Base-by-base conservation (phyloP, 2,888 invertebrate genomes). In the Brachypterus glaber region DNA sequence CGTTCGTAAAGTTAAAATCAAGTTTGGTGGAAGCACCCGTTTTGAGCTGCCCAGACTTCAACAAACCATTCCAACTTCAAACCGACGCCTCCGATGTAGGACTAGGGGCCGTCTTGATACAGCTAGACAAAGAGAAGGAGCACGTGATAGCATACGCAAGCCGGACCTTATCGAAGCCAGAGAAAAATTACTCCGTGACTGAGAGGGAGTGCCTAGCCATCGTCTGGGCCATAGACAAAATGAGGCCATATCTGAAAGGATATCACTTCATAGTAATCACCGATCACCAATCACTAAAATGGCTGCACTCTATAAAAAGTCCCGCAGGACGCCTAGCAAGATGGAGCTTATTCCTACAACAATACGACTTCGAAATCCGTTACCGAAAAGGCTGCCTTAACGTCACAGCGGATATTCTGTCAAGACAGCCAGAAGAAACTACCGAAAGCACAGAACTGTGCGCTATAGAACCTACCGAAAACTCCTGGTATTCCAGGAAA, bases 61-160 rank as follows among this genome's bases (percentile, higher is more conserved):
- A 13, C 7, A 11, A 29, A 29, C 29, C 29, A 7, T 29, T 29
- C 11, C 5, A 7, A 11, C 13, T 29, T 7, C 5, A 5, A 29
- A 29, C 29, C 5, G 29, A 29, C 29, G 29, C 29, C n/a, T 29
- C 29, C 8, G 30, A 49, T 18, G 49, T 39, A 35, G 55, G 49
- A 5, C 41, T 49, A 15, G 53, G 49, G n/a, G 32, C 32, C 11
- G 16, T 32, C 7, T 8, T 32, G 5, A 17, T 4, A 4, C 43
- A 43, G 17, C 25, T 26, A 11, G 26, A 26, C 1, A 30, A 27
- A 12, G 33, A 15, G 12, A 14, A 29, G 1, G 44, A 44, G 18
- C 13, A 35, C 4, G 40, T 40, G 2, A 36, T 45, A 4, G 31
- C 40, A 2, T 46, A 42, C 26, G 36, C 31, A 2, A 43, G 37